Evolutionary conservation across 2,888 invertebrate species (phyloP), one percentile per base, ranked within the genome.

Genomic region (Chaetogeoica ovagalla): DNA sequence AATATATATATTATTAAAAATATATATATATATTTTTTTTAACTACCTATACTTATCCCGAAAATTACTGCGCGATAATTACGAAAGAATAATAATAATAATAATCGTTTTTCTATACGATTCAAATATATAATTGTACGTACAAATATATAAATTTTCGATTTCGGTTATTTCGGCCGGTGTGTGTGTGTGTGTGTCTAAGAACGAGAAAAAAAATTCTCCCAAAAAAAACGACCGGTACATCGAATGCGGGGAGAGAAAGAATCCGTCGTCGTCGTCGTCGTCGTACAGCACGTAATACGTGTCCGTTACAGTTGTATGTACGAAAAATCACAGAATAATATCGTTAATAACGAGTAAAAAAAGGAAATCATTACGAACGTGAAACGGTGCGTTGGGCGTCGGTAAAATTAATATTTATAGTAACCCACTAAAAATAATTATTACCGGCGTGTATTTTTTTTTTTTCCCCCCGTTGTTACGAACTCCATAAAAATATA

Each of bases 271-370:
- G 71, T 71, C 43, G 21, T 59, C 59, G 71, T 71, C 43, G 39
- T 43, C 15, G 13, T 15, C 13, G 43, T 21, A 19, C 6, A 13
- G 43, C 19, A 37, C 39, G 9, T 4, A 7, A 30, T 30, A 21
- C 30, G 43, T 7, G 43, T 9, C 11, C 13, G 60, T 39, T 30
- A 4, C 23, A 69, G 69, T 52, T n/a, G n/a, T n/a, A n/a, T n/a
- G n/a, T n/a, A n/a, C n/a, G n/a, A n/a, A n/a, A n/a, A n/a, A n/a
- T n/a, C n/a, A n/a, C n/a, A n/a, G n/a, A n/a, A n/a, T n/a, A n/a
- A 68, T 48, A 68, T 68, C 68, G 48, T 48, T 48, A 48, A 68
- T n/a, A n/a, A n/a, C n/a, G n/a, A n/a, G n/a, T n/a, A n/a, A n/a
- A n/a, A n/a, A n/a, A 59, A 71, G 30, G 30, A n/a, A n/a, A 30